Base-by-base conservation (phyloP, 2,888 invertebrate genomes). In the Pandemis heparana region DNA sequence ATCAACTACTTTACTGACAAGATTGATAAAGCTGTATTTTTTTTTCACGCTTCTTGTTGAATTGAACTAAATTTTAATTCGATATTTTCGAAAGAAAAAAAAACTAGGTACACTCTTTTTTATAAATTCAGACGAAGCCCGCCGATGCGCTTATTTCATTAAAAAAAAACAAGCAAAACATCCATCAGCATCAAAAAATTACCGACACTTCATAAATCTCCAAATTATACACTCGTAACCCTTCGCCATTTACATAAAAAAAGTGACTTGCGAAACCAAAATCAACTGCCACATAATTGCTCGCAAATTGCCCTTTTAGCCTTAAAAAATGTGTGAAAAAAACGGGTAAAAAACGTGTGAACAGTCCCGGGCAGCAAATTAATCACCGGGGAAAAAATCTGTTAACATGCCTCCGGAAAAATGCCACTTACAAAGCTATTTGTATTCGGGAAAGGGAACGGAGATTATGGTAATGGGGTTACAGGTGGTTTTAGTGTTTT, bases 371-470 rank as follows among this genome's bases (percentile, higher is more conserved):
- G 56, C 10, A 53, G 74, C 56, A 79, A 79, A 83, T 84, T 83
- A 83, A 81, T 80, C 82, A 81, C 77, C 65, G 61, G 71, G 71
- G 73, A 59, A 74, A 71, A 72, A 75, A n/a, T 74, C 76, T 75
- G 77, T 70, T 74, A 74, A 65, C 77, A 76, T 62, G 60, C 53
- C 56, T 9, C 64, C 64, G 74, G 67, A 75, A 77, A 78, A 81
- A 79, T 77, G 75, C 69, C 82, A 82, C 79, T 83, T 83, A 81
- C 81, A 83, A 81, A 77, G 75, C 80, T 75, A 81, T 83, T 83
- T 80, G 77, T 81, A 76, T 79, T 32, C 38, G 51, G 62, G 70
- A 75, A 77, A 77, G 77, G 77, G 70, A 43, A 12, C 75, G 71
- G 70, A 69, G 48, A 39, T 43, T 43, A 69, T 63, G 75, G 67